These are phyloP conservation scores for Bradypodion pumilum DNA, from an alignment of 2,797 vertebrate genomes.

Conservation along the genomic window DNA sequence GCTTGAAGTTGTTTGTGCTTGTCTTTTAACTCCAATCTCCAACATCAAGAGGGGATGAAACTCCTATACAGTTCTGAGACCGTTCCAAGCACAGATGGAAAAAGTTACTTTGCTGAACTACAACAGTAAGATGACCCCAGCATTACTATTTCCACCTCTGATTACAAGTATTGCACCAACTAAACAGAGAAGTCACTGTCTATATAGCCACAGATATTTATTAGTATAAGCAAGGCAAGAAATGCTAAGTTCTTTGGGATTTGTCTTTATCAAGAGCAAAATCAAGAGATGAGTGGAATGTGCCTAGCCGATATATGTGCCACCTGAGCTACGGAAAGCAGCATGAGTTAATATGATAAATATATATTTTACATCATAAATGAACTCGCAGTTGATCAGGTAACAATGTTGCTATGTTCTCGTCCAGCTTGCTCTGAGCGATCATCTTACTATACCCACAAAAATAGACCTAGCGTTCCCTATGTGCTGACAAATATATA, in stretches of 20 bases:
- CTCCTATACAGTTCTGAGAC: not conserved
- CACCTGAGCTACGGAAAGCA: conserved; percentile 28
- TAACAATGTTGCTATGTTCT: conserved; percentile 70
- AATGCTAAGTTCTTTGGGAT: not conserved
- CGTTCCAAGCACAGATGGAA: not conserved
- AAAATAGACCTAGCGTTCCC: conserved; percentile 66
- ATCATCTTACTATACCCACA: conserved; percentile 65
- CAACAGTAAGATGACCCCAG: too few species aligned
- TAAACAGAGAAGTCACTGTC: conserved; percentile 2
- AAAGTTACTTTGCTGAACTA: too few species aligned
- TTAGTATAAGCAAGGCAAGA: conserved; percentile 13
- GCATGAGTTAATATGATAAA: conserved; percentile 68
- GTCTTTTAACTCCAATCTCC: not conserved
- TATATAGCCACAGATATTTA: not conserved
- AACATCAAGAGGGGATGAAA: not conserved
- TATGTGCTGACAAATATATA: conserved; percentile 62
- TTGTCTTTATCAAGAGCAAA: not conserved
- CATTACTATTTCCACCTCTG: too few species aligned
- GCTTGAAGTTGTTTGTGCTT: conserved; percentile 8
- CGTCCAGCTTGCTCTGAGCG: conserved; percentile 63
- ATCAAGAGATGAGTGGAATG: not conserved
- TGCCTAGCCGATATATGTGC: not conserved
- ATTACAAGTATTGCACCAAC: not conserved
- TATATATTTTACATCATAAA: conserved; percentile 67
- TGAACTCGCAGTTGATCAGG: conserved; percentile 67